phyloP scores from a whole-genome alignment of 2,888 invertebrate species.

The Labia minor region DNA sequence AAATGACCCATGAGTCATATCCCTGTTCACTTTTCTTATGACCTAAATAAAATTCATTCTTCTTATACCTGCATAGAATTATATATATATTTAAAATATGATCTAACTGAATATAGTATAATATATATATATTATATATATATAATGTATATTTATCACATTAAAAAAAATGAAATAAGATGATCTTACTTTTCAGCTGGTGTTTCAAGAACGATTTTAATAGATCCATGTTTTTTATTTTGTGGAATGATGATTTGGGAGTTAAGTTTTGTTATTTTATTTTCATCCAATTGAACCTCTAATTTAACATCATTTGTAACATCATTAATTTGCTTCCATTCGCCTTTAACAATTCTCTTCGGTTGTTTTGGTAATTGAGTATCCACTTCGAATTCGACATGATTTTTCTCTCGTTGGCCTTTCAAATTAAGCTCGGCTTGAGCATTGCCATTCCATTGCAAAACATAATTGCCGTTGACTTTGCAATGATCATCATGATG shows the following conservation, averaged over 20 bases:
- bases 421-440: conserved; percentile 5
- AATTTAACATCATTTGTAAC: neutral
- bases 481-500: conserved; percentile 39
- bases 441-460: conserved; percentile 17
- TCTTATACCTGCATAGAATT: neutral
- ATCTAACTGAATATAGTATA: too few relatives aligned
- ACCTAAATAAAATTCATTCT: neutral
- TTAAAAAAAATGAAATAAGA: neutral
- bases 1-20: neutral
- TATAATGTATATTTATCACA: neutral
- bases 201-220: neutral
- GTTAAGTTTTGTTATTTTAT: neutral
- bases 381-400: neutral
- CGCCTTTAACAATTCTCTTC: neutral
- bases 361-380: neutral
- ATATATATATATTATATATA: too few relatives aligned
- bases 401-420: conserved; percentile 8
- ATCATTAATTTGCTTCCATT: neutral
- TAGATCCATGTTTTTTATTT: neutral
- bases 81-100: too few relatives aligned
- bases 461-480: neutral
- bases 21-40: neutral
- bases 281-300: neutral
- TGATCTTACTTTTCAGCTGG: neutral
- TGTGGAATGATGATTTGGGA: neutral